A percentile compares a stretch with the other conserved stretches of the same genome.
Conservation (phyloP, 2,113 vertebrate species). For the Etia nguti region DNA sequence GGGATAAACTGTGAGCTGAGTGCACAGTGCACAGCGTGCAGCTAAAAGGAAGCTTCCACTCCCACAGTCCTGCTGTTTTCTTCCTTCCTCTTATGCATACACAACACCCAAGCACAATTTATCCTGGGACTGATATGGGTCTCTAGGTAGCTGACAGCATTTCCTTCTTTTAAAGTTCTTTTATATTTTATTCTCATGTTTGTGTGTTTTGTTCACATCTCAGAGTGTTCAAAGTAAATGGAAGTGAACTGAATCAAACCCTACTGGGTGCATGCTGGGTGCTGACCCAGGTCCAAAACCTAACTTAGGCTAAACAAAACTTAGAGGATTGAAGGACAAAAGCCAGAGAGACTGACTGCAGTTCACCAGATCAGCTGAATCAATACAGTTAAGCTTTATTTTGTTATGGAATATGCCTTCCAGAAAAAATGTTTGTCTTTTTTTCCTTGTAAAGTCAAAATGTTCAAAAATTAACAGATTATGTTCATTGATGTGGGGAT, state of each 20-base stretch:
- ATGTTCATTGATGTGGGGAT: slow-evolving; percentile 34
- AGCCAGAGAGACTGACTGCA: slow-evolving; percentile 20
- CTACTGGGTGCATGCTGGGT: not conserved
- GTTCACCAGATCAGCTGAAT: slow-evolving; percentile 16
- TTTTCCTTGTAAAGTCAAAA: slow-evolving; percentile 27
- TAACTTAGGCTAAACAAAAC: not conserved
- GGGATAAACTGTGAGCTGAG: not conserved
- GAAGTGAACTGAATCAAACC: slow-evolving; percentile 1
- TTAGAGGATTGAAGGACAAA: not conserved
- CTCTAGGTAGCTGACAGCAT: slow-evolving; percentile 18
- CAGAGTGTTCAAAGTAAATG: not conserved
- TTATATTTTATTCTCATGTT: not conserved
- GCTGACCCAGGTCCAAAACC: slow-evolving; percentile 8
- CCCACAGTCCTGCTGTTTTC: slow-evolving; percentile 27
- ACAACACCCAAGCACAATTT: slow-evolving; percentile 17
- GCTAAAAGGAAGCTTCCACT: slow-evolving; percentile 37
- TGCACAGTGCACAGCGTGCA: not conserved
- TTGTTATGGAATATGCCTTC: slow-evolving; percentile 26
- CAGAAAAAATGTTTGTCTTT: not conserved
- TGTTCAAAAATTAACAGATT: slow-evolving; percentile 12
- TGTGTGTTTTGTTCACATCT: not conserved
- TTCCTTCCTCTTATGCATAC: slow-evolving; percentile 7
- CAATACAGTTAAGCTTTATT: not conserved
- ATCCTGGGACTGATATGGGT: not conserved
- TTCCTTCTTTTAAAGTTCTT: slow-evolving; percentile 16